Conservation (phyloP, 2,113 vertebrate genomes). For the Ia io region DNA sequence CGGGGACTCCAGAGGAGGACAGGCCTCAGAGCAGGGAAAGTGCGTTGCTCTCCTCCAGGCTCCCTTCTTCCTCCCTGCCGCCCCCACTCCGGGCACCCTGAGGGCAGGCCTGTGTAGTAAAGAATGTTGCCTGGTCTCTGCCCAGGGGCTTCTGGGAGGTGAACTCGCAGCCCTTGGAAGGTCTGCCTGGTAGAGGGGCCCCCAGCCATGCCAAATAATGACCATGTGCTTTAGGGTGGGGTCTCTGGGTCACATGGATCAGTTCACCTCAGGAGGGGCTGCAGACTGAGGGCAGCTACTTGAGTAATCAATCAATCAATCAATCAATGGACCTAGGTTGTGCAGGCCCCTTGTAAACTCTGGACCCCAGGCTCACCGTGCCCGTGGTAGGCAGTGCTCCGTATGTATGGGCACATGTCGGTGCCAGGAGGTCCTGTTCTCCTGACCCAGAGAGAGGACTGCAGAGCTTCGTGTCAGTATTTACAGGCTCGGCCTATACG, state of each 20-base stretch:
- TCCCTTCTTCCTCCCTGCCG: too few species aligned
- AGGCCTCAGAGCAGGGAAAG: not conserved
- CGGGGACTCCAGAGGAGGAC: not conserved
- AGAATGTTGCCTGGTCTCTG: too few species aligned
- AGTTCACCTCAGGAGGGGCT: not conserved
- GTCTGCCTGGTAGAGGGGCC: not conserved
- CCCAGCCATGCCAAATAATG: fast-evolving
- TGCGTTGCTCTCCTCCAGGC: too few species aligned
- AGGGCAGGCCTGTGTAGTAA: not conserved
- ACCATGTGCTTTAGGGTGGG: fast-evolving
- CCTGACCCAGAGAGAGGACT: not conserved
- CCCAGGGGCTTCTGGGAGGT: too few species aligned
- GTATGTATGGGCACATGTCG: fast-evolving
- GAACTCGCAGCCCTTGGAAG: not conserved
- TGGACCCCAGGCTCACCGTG: fast-evolving
- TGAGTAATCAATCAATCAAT: not conserved
- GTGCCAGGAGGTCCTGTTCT: fast-evolving
- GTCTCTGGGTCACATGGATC: fast-evolving
- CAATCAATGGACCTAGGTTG: fast-evolving
- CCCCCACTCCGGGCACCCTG: fast-evolving
- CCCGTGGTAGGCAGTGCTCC: fast-evolving
- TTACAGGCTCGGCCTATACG: not conserved
- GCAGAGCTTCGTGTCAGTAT: not conserved
- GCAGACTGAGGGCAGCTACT: not conserved
- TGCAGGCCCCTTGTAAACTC: not conserved